Conservation (phyloP, 2,888 invertebrate genomes). For the Tipula vernalis region DNA sequence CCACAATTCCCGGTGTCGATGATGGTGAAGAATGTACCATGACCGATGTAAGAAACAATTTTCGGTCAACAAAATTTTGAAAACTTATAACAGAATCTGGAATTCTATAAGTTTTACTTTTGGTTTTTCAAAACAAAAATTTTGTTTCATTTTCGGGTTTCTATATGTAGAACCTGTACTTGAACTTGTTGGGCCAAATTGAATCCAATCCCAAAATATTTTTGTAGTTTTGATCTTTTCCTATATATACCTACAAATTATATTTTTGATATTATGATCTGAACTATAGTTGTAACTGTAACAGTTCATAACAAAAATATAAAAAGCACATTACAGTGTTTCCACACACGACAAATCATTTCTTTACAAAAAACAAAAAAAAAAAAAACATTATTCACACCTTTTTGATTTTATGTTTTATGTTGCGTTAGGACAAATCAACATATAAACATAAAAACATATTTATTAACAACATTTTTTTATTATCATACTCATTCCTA, state of each 20-base stretch:
- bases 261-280: neutral
- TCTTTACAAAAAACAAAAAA: neutral
- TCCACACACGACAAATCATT: neutral
- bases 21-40: slow-evolving; percentile 75
- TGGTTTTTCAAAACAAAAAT: neutral
- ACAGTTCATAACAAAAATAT: neutral
- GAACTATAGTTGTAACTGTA: neutral
- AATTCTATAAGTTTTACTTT: neutral
- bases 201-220: neutral
- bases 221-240: neutral
- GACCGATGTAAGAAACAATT: slow-evolving; percentile 59
- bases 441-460: neutral
- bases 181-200: neutral
- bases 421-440: neutral
- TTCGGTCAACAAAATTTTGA: slow-evolving; percentile 15
- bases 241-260: neutral
- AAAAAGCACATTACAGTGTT: neutral
- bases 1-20: slow-evolving; percentile 80
- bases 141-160: neutral
- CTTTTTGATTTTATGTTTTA: neutral
- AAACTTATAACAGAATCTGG: neutral
- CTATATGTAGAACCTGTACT: neutral
- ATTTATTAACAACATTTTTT: neutral
- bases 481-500: neutral
- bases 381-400: neutral